These are phyloP conservation scores for Argya squamiceps DNA, from an alignment of 2,797 vertebrate species.

Conservation along the genomic window DNA sequence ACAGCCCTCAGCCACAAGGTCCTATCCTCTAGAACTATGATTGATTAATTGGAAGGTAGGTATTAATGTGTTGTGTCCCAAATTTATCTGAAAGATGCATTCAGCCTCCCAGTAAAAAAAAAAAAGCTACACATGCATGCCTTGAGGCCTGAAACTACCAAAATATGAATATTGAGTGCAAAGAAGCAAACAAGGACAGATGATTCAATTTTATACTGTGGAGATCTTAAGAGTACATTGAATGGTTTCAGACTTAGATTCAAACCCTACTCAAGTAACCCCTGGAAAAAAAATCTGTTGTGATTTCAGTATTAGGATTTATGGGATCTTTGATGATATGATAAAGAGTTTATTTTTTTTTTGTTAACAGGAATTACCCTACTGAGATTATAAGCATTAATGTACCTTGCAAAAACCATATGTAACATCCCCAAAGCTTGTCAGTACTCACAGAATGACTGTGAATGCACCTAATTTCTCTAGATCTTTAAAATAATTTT, in stretches of 20 bases:
- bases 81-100: not conserved
- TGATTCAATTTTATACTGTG: not conserved
- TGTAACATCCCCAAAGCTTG: not conserved
- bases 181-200: not conserved
- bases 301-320: not conserved
- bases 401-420: not conserved
- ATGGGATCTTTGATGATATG: not conserved
- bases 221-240: not conserved
- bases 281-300: not conserved
- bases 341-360: not conserved
- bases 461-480: not conserved
- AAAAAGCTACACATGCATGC: not conserved
- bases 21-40: not conserved
- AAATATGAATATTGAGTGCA: not conserved
- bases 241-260: not conserved
- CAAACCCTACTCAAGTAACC: not conserved
- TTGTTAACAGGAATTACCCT: not conserved
- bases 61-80: not conserved
- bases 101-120: not conserved
- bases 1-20: not conserved
- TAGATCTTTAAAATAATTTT: not conserved
- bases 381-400: not conserved
- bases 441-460: not conserved
- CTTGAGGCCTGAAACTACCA: not conserved
- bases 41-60: accelerated